Evolutionary conservation across 2,888 invertebrate species (phyloP).

Genomic region (Hyles lineata): DNA sequence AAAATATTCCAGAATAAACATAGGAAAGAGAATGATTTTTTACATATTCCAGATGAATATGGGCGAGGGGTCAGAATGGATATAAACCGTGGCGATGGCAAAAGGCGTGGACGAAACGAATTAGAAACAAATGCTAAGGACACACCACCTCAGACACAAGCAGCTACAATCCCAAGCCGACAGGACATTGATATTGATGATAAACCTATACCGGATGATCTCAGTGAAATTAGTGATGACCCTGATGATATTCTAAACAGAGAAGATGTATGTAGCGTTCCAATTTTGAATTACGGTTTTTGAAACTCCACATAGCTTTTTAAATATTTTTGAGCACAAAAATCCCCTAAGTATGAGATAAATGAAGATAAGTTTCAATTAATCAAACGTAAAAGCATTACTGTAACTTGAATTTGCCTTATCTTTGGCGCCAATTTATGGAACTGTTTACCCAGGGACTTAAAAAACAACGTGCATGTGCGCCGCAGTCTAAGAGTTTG

Average conservation of each 20-base stretch:
- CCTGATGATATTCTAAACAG: conserved; percentile 94
- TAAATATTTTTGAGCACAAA: not conserved
- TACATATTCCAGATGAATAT: conserved; percentile 65
- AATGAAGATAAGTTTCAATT: no score
- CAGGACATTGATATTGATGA: conserved; percentile 80
- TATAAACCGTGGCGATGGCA: conserved; percentile 59
- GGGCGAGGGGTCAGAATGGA: conserved; percentile 76
- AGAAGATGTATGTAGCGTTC: conserved; percentile 84
- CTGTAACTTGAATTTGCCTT: no score
- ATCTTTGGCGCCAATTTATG: no score
- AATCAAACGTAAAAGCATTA: no score
- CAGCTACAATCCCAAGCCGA: conserved; percentile 55
- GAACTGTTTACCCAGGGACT: no score
- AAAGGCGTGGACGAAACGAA: conserved; percentile 73
- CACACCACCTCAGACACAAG: conserved; percentile 65
- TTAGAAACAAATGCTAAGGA: conserved; percentile 62
- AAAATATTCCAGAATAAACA: no score
- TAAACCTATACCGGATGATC: conserved; percentile 87
- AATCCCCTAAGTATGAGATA: no score
- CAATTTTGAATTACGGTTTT: not conserved
- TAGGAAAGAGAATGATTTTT: no score
- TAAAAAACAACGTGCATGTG: no score
- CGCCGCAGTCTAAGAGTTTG: no score
- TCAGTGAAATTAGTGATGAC: conserved; percentile 95
- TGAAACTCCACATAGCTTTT: not conserved